These are phyloP conservation scores for Puffinus mauretanicus DNA, from an alignment of 2,113 vertebrate species.

Conservation along the genomic window DNA sequence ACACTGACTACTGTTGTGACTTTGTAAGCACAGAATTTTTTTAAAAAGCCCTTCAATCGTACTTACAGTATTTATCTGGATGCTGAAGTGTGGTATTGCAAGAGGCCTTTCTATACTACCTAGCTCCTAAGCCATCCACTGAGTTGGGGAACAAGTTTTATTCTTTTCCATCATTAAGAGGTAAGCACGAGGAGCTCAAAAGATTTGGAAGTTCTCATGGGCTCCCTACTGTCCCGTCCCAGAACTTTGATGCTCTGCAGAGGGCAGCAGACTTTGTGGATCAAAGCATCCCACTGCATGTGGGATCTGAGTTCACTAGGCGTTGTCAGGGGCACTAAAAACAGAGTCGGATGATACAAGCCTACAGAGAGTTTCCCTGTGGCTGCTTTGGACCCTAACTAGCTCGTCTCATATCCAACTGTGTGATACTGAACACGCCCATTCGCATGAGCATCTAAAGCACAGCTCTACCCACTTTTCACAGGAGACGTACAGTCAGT, in stretches of 20 bases:
- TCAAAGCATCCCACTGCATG: neutral
- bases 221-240: neutral
- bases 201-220: constrained; percentile 24
- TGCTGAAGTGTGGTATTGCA: neutral
- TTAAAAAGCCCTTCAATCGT: neutral
- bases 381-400: neutral
- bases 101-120: neutral
- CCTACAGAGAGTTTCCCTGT: neutral
- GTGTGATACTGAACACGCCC: neutral
- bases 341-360: neutral
- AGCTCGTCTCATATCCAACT: neutral
- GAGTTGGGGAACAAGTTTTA: neutral
- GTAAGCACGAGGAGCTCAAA: neutral
- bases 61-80: neutral
- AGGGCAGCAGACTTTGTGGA: neutral
- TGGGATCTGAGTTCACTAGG: neutral
- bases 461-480: neutral
- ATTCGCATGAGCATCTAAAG: neutral
- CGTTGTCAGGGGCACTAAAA: neutral
- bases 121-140: neutral
- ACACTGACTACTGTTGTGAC: neutral
- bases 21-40: neutral
- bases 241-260: neutral
- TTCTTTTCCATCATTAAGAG: neutral
- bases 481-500: neutral